Evolutionary conservation across 2,113 vertebrate genomes (phyloP).

Genomic region (Mustela lutreola): DNA sequence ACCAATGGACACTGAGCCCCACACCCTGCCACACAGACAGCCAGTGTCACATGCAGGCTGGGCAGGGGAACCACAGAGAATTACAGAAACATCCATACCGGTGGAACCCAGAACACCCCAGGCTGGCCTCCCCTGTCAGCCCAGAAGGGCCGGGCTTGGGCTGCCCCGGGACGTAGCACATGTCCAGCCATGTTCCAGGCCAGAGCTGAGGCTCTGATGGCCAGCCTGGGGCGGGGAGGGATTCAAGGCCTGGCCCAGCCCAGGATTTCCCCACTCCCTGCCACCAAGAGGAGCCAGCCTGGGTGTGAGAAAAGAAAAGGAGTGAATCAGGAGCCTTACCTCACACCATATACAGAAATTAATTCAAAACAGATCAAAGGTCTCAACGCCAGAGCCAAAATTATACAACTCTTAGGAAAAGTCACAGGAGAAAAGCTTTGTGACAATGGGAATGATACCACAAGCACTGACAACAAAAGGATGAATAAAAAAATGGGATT

Average conservation of each 20-base stretch:
- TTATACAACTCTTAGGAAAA: neutral
- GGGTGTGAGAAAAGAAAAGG: neutral
- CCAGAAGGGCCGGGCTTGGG: neutral
- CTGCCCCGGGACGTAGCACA: rapidly evolving
- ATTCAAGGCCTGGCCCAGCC: neutral
- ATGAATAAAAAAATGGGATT: neutral
- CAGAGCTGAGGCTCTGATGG: neutral
- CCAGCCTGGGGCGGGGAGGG: neutral
- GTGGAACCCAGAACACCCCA: neutral
- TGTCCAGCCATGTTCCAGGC: neutral
- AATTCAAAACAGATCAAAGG: neutral
- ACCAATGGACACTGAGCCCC: neutral
- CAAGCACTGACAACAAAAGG: neutral
- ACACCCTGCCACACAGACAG: neutral
- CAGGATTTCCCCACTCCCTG: neutral
- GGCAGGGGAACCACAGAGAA: rapidly evolving
- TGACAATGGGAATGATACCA: neutral
- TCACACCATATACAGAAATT: neutral
- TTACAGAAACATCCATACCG: rapidly evolving
- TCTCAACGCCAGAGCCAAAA: neutral
- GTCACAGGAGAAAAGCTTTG: neutral
- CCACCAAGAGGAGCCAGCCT: neutral
- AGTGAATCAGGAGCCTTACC: neutral
- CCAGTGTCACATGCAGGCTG: neutral
- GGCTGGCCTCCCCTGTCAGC: neutral